Evolutionary conservation across 2,113 vertebrate genomes (phyloP).

Genomic region (Entosphenus tridentatus): DNA sequence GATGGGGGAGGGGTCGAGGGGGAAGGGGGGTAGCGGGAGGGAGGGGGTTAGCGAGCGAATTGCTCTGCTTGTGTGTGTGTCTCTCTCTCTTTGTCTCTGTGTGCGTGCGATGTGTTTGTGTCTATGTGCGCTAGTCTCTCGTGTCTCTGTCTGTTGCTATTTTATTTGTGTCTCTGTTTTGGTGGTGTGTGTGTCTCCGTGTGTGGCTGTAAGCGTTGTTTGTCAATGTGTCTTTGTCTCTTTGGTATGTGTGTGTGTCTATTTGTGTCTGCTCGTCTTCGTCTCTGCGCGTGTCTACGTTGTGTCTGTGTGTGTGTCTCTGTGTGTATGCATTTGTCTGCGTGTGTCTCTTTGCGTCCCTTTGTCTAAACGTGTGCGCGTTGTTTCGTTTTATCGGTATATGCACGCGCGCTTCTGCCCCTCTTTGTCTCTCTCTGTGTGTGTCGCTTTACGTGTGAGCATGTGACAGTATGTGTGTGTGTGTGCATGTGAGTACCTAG

Average conservation of each 20-base stretch:
- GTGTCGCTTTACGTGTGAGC: background rate
- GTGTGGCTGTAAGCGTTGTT: background rate
- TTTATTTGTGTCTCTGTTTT: too few relatives aligned
- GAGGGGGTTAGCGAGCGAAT: too few relatives aligned
- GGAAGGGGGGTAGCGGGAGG: too few relatives aligned
- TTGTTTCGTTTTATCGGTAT: background rate
- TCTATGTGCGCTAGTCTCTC: too few relatives aligned
- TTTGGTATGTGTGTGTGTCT: background rate
- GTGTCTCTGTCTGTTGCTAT: too few relatives aligned
- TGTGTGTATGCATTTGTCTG: conserved; percentile 1
- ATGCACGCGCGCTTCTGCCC: background rate
- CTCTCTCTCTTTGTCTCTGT: too few relatives aligned
- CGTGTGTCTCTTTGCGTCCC: background rate
- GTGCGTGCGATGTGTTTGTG: too few relatives aligned
- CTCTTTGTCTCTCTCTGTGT: background rate
- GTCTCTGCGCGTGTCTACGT: background rate
- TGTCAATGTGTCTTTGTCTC: background rate
- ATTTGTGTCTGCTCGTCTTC: background rate
- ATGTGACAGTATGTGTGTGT: background rate
- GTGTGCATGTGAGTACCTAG: background rate
- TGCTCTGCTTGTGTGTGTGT: too few relatives aligned
- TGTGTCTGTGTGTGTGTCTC: background rate
- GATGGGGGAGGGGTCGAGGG: too few relatives aligned
- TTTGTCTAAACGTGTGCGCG: background rate
- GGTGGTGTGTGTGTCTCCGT: background rate